Base-by-base conservation (phyloP, 2,888 invertebrate species). In the Ornithoptera priamus region DNA sequence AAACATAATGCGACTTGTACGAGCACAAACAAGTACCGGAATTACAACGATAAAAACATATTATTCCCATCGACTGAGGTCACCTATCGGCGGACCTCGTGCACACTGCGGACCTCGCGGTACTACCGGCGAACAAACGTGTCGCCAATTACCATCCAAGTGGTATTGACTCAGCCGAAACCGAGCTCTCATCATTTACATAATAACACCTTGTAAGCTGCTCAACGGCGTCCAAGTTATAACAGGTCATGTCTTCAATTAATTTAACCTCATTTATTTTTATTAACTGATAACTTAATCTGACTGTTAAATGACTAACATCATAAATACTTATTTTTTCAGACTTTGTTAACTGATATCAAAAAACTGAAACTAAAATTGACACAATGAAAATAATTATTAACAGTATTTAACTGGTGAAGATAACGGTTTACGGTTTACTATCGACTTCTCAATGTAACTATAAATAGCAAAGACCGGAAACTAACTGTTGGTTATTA, bases 111-210 rank as follows among this genome's bases (percentile, higher is more conserved):
- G 71, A 79, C 73, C 75, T 79, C 82, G 80, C 81, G 80, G 81
- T 75, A 79, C 78, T 79, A 74, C 77, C 79, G 77, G 75, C 77
- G 76, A 77, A 56, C 42, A 82, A 81, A 86, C 87, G 86, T 89
- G 89, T 90, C 88, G 87, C 87, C 92, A 87, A 91, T 91, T 89
- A 89, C 88, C 87, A 82, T 80, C 80, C 79, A 80, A 77, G 77
- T 76, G 79, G 86, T 92, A 90, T 91, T 91, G 91, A 91, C 90
- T 92, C 88, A 89, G 88, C 85, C 90, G 87, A 88, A 90, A 88
- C 89, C 82, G 81, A 81, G 86, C 90, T 90, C 92, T 87, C 92
- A 91, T 90, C 87, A 92, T 92, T 92, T 92, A 87, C 92, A 92
- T 92, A 92, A 92, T 91, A 90, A 92, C 89, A 91, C 89, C 90